phyloP scores from a whole-genome alignment of 2,113 vertebrate genomes.

The Phrynocephalus versicolor region DNA sequence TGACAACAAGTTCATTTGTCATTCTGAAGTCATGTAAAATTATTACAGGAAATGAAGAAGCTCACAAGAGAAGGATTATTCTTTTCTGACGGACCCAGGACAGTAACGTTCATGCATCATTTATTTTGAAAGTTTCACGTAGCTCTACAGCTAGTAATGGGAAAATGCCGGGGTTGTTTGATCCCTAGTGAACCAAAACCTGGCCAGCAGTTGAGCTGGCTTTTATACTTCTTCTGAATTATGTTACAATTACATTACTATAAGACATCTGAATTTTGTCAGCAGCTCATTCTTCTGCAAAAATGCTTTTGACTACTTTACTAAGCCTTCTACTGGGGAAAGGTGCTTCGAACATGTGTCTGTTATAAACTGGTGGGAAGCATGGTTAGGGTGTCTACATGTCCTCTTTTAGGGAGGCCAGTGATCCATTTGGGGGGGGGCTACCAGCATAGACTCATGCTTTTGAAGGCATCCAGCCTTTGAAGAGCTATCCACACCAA shows the following conservation, averaged over 20 bases:
- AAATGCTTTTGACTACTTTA: background rate
- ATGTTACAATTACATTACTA: constrained; percentile 1
- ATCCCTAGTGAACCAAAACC: background rate
- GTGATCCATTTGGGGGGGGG: too few species aligned
- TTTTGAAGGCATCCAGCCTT: too few species aligned
- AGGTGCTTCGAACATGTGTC: background rate
- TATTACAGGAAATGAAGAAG: background rate
- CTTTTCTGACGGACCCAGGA: background rate
- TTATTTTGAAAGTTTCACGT: background rate
- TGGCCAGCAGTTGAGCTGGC: background rate
- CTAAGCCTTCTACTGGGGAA: background rate
- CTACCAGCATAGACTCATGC: too few species aligned
- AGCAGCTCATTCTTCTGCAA: background rate
- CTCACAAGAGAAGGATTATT: background rate
- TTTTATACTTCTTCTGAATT: background rate
- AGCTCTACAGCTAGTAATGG: background rate
- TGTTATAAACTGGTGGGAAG: background rate
- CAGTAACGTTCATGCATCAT: background rate
- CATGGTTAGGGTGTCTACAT: too few species aligned
- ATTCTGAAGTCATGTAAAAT: background rate
- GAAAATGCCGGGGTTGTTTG: background rate
- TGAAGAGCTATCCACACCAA: too few species aligned
- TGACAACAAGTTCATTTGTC: background rate
- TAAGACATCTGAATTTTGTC: constrained; percentile 1
- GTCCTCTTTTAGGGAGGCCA: too few species aligned